phyloP scores from a whole-genome alignment of 2,888 invertebrate species.

The Yponomeuta cagnagella region DNA sequence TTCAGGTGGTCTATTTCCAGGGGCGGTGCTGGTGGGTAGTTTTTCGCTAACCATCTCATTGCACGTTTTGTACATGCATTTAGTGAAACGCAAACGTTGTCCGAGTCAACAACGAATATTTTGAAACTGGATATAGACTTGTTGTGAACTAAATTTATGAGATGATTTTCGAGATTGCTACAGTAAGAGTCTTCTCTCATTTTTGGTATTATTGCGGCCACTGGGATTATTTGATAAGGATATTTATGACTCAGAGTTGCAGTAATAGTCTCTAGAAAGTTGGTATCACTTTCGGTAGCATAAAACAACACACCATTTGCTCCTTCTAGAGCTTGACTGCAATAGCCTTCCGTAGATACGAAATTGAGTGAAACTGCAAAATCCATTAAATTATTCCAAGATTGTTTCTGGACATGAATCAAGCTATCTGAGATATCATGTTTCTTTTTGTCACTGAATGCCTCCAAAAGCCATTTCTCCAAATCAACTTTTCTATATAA shows the following conservation, averaged over 20 bases:
- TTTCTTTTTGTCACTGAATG: conserved; percentile 56
- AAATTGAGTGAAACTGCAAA: conserved; percentile 64
- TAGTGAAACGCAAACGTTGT: conserved; percentile 44
- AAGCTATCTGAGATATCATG: conserved; percentile 49
- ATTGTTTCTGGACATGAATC: conserved; percentile 56
- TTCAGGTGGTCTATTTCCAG: conserved; percentile 76
- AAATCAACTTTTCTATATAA: conserved; percentile 57
- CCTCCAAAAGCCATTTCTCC: conserved; percentile 62
- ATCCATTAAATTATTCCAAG: conserved; percentile 67
- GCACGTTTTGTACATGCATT: conserved; percentile 50
- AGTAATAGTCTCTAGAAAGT: conserved; percentile 41
- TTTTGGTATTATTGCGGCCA: conserved; percentile 53
- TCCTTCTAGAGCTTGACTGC: conserved; percentile 55
- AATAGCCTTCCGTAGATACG: conserved; percentile 32
- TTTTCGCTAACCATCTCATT: conserved; percentile 69
- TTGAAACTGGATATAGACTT: conserved; percentile 53
- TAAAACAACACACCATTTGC: conserved; percentile 61
- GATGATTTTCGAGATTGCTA: conserved; percentile 35
- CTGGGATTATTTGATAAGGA: conserved; percentile 57
- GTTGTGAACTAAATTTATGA: conserved; percentile 37
- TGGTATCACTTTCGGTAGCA: conserved; percentile 41
- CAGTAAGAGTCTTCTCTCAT: conserved; percentile 28
- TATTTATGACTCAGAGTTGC: conserved; percentile 48
- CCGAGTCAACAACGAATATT: conserved; percentile 44
- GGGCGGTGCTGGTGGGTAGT: conserved; percentile 61